Evolutionary conservation across 2,797 vertebrate species (phyloP), one percentile per base, ranked within the genome.

Genomic region (Galagoides demidoff): DNA sequence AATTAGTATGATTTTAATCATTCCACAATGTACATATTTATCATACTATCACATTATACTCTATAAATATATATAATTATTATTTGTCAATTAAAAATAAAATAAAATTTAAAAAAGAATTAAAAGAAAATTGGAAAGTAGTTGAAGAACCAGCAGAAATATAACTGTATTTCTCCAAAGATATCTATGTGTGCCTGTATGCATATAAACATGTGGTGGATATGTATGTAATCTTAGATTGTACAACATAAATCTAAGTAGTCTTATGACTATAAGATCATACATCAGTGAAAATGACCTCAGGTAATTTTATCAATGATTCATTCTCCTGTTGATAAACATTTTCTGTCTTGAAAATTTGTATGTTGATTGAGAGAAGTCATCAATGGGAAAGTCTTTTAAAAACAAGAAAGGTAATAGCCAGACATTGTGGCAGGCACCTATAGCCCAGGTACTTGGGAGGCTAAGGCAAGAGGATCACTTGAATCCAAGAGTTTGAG

Each of bases 261-360:
- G 45, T 49, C 31, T 68, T n/a, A 93, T 84, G 76, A 89, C 25
- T 85, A 0, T 89, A 84, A 83, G 29, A 86, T 94, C 34, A 82
- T 29, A 92, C 29, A 92, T 91, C 37, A 93, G 7, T 85, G 66
- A 11, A 89, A 96, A 97, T 89, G 59, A 87, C 16, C 34, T 37
- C 23, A 39, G 25, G 7, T 2, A 85, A 68, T 73, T 84, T 83
- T 92, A 92, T 11, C 52, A 29, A 61, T 95, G n/a, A 22, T 61
- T 92, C 39, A 86, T 82, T 68, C 64, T 82, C 49, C 39, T 70
- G 55, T 22, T 96, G 52, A 11, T 70, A 89, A 92, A 92, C 4
- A 43, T 83, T 92, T 81, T 45, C 84, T 9, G 31, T 92, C 61
- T 70, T 92, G 27, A 92, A 90, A 97, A 96, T 85, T 39, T 84